Conservation (phyloP, 2,113 vertebrate genomes). For the Phyllostomus discolor region DNA sequence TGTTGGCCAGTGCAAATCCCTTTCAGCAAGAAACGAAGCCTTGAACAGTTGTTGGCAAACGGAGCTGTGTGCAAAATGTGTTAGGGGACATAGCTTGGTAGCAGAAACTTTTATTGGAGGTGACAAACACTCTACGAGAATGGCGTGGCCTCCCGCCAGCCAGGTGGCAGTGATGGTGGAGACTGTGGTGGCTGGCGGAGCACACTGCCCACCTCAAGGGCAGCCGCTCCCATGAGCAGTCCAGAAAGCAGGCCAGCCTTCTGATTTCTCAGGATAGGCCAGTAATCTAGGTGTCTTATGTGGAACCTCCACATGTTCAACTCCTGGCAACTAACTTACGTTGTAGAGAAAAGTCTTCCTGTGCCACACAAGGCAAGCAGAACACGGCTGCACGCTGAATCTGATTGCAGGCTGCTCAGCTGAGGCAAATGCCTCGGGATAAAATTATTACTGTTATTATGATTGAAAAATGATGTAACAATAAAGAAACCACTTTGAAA, state of each 20-base stretch:
- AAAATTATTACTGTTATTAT: neutral
- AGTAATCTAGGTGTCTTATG: neutral
- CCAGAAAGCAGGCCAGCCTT: neutral
- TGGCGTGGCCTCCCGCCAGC: rapidly evolving
- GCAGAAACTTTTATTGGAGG: neutral
- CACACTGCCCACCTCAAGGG: neutral
- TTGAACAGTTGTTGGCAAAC: neutral
- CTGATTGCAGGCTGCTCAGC: neutral
- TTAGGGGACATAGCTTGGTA: neutral
- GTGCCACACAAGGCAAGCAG: neutral
- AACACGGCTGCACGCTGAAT: rapidly evolving
- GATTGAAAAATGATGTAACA: neutral
- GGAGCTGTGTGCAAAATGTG: neutral
- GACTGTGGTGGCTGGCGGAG: neutral
- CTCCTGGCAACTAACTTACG: neutral
- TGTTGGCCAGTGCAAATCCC: neutral
- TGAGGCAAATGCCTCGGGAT: neutral
- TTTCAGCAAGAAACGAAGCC: neutral
- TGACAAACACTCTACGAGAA: neutral
- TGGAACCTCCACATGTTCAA: neutral
- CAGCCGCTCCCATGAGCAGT: neutral
- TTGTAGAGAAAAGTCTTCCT: neutral
- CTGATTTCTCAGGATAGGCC: neutral
- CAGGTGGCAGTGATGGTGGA: neutral
- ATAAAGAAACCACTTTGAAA: too few species aligned